phyloP scores from a whole-genome alignment of 1,140 invertebrate species.

The Stenopsyche tienmushanensis region DNA sequence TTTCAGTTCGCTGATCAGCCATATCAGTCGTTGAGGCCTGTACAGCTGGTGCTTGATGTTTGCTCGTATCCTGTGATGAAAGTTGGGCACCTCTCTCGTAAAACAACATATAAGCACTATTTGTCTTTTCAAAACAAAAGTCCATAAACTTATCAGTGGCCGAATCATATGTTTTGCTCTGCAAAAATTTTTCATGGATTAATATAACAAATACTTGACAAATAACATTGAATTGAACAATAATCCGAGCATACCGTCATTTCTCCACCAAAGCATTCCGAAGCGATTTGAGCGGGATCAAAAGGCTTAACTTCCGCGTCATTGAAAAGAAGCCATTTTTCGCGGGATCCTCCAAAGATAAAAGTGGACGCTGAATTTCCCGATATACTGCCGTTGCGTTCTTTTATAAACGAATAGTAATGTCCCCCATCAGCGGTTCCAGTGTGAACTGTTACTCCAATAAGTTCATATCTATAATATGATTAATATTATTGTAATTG shows the following conservation, averaged over 20 bases:
- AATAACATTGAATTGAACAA: slow-evolving; percentile 4
- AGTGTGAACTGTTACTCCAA: slow-evolving; percentile 94
- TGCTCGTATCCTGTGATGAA: slow-evolving; percentile 50
- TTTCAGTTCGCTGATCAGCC: slow-evolving; percentile 31
- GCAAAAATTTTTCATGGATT: slow-evolving; percentile 45
- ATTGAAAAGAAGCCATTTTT: slow-evolving; percentile 94
- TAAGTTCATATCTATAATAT: slow-evolving; percentile 81
- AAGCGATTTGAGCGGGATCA: slow-evolving; percentile 89
- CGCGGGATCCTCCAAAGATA: slow-evolving; percentile 56
- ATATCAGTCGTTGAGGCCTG: slow-evolving; percentile 41
- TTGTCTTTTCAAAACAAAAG: slow-evolving; percentile 96
- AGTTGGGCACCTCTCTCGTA: slow-evolving; percentile 74
- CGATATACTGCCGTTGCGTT: slow-evolving; percentile 63
- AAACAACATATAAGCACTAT: slow-evolving; percentile 96
- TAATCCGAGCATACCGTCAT: slow-evolving; percentile 82
- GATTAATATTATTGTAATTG: neutral
- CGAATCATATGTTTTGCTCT: slow-evolving; percentile 95
- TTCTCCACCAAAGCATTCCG: slow-evolving; percentile 95
- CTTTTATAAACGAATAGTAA: slow-evolving; percentile 95
- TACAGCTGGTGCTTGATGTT: slow-evolving; percentile 49
- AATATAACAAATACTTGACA: slow-evolving; percentile 6
- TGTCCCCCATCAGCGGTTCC: slow-evolving; percentile 95
- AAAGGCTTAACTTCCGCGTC: slow-evolving; percentile 96
- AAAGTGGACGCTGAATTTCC: slow-evolving; percentile 18
- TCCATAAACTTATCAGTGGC: slow-evolving; percentile 97